A percentile compares a stretch with the other conserved stretches of the same genome.
Conservation (phyloP, 2,888 invertebrate genomes). For the Mimachlamys varia region DNA sequence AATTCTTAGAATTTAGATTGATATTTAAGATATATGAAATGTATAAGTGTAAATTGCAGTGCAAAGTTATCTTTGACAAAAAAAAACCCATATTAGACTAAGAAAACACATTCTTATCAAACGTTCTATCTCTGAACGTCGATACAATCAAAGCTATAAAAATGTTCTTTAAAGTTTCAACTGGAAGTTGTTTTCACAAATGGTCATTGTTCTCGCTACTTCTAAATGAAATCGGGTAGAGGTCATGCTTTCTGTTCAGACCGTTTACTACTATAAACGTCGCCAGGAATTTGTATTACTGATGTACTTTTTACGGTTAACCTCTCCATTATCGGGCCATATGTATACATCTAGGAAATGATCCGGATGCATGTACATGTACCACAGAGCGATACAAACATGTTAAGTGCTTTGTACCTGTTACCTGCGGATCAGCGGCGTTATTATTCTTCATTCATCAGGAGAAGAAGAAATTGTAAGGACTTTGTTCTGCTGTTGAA, state of each 20-base stretch:
- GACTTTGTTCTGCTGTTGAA: not conserved
- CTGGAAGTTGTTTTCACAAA: not conserved
- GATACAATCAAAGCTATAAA: not conserved
- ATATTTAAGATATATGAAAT: too few species aligned
- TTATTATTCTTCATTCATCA: not conserved
- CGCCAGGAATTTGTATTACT: not conserved
- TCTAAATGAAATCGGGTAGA: not conserved
- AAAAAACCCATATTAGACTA: too few species aligned
- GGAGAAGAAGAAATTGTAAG: not conserved
- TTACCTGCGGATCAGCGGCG: not conserved
- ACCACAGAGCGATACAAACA: not conserved
- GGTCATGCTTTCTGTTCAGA: not conserved
- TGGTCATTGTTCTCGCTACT: not conserved
- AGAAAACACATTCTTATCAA: not conserved
- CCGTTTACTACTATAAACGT: not conserved
- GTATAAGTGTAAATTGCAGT: too few species aligned
- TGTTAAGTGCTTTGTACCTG: slow-evolving; percentile 23
- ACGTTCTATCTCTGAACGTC: not conserved
- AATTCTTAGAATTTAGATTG: too few species aligned
- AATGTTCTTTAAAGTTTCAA: not conserved
- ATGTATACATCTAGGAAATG: not conserved
- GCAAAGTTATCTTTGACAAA: too few species aligned
- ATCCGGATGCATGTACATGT: not conserved
- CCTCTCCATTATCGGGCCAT: not conserved
- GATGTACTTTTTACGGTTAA: slow-evolving; percentile 34